Evolutionary conservation across 1,140 invertebrate species (phyloP), one percentile per base, ranked within the genome.

Genomic region (Drosophila athabasca): DNA sequence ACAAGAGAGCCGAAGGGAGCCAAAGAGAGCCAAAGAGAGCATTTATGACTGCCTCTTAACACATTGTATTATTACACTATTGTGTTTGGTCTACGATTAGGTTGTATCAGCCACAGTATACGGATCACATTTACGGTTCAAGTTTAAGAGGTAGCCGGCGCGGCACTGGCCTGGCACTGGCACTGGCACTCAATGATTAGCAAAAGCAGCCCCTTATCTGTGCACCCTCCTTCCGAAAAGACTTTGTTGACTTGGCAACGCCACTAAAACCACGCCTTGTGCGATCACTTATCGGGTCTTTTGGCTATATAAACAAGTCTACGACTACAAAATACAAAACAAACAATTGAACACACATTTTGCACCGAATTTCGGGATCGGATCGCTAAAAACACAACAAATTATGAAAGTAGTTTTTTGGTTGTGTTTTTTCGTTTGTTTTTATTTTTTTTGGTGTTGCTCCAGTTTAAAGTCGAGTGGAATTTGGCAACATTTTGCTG

Each of bases 321-420:
- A 9, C 22, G 31, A 35, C 31, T 35, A 26, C 15, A 39, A 15
- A 49, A 59, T 45, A 29, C 26, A 41, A 7, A 15, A 7, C 15
- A 46, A 45, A 48, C 29, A 29, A 22, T 53, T 62, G 35, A 7
- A 3, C n/a, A n/a, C n/a, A n/a, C 2, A 65, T 17, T 41, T 43
- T 17, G 7, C 19, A 35, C 29, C 15, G 0, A 45, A 26, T 19
- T 51, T 52, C 0, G 46, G 17, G 48, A 73, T 44, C 22, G 17
- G 48, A 73, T 44, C 22, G 13, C 15, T 19, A 19, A 19, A 19
- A 19, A 19, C 35, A n/a, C 11, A 39, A 31, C 39, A 51, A 71
- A 64, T 73, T 62, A 72, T 73, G 59, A 74, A 66, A 59, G 71
- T 74, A 74, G 55, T 59, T 58, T 54, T 39, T 49, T 1, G 17